Percentiles rank a stretch among this genome's conserved stretches.
These are phyloP conservation scores for Hyles vespertilio DNA, from an alignment of 1,140 invertebrate genomes.

Conservation along the genomic window DNA sequence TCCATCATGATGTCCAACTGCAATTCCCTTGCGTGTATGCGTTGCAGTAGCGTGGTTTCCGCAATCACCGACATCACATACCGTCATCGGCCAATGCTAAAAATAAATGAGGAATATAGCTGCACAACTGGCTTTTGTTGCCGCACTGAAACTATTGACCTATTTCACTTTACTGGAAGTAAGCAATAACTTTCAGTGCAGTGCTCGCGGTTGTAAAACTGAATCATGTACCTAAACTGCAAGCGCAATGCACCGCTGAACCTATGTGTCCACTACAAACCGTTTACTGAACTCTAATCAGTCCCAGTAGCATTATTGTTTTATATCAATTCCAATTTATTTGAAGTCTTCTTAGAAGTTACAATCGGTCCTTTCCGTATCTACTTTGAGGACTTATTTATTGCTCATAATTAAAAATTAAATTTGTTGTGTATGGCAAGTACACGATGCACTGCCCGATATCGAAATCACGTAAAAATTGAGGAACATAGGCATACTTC, in stretches of 20 bases:
- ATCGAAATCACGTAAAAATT: constrained; percentile 48
- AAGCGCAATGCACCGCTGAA: not conserved
- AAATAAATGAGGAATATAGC: constrained; percentile 54
- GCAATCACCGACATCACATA: too few relatives aligned
- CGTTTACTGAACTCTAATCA: too few relatives aligned
- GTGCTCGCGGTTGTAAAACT: constrained; percentile 57
- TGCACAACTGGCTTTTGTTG: constrained; percentile 68
- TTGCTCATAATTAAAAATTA: too few relatives aligned
- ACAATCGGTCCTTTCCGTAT: too few relatives aligned
- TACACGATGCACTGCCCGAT: constrained; percentile 13
- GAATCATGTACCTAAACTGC: constrained; percentile 31
- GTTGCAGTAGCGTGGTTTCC: too few relatives aligned
- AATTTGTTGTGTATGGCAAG: not conserved
- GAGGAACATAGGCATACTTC: constrained; percentile 57
- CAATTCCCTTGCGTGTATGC: too few relatives aligned
- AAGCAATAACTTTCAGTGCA: constrained; percentile 72
- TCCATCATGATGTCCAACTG: too few relatives aligned
- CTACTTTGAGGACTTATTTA: too few relatives aligned
- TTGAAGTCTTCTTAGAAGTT: too few relatives aligned
- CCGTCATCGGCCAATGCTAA: constrained; percentile 33
- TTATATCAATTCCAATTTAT: too few relatives aligned
- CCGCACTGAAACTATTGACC: constrained; percentile 73
- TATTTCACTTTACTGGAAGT: constrained; percentile 72
- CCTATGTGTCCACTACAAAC: not conserved
- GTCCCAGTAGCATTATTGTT: too few relatives aligned